These are phyloP conservation scores for Dromius quadrimaculatus DNA, from an alignment of 2,888 invertebrate species.

Conservation along the genomic window DNA sequence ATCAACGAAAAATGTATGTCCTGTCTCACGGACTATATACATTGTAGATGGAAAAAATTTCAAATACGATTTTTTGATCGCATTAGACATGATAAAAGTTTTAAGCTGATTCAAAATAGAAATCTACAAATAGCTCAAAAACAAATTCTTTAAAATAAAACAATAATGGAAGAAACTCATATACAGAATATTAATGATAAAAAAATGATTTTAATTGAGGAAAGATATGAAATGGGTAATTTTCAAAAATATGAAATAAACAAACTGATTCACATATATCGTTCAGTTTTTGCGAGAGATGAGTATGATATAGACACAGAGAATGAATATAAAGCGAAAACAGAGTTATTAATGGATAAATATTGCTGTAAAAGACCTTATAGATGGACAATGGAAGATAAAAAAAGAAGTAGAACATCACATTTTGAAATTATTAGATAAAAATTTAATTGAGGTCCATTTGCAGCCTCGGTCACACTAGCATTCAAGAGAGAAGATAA, in stretches of 20 bases:
- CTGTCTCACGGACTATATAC: too few relatives aligned
- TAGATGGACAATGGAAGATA: constrained; percentile 52
- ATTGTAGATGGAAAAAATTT: constrained; percentile 53
- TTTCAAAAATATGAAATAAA: constrained; percentile 53
- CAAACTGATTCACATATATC: constrained; percentile 55
- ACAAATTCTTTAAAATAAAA: constrained; percentile 46
- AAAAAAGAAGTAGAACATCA: constrained; percentile 53
- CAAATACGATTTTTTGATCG: constrained; percentile 53
- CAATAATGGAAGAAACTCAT: constrained; percentile 16
- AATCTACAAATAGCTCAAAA: constrained; percentile 53
- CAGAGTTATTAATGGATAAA: constrained; percentile 52
- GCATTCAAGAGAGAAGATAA: too few relatives aligned
- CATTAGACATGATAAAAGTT: constrained; percentile 54
- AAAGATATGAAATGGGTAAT: constrained; percentile 24
- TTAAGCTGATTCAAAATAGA: constrained; percentile 45
- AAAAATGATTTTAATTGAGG: not conserved
- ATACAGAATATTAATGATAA: constrained; percentile 11
- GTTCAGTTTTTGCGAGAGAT: constrained; percentile 56
- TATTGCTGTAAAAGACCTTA: constrained; percentile 53
- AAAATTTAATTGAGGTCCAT: constrained; percentile 25
- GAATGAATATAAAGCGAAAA: constrained; percentile 57
- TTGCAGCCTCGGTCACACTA: constrained; percentile 32
- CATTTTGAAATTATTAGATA: constrained; percentile 20
- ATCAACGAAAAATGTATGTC: too few relatives aligned
- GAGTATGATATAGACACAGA: constrained; percentile 57